phyloP scores from a whole-genome alignment of 53 echinoderm and acorn worm genomes.

The Zoroaster sp. region DNA sequence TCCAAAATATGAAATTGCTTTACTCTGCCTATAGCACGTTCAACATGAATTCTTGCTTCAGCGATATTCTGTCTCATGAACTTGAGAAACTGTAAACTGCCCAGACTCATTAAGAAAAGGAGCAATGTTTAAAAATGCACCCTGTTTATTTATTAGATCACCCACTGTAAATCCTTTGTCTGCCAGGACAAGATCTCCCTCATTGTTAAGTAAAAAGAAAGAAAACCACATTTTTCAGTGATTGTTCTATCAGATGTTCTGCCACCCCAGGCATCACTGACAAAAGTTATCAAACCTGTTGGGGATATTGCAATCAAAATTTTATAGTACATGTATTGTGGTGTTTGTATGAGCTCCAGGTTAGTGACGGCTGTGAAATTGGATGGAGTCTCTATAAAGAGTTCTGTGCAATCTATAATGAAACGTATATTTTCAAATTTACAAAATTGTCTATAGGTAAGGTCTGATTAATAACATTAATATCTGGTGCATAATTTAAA shows the following conservation, averaged over 20 bases:
- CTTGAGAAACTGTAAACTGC: constrained; percentile 44
- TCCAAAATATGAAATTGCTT: constrained; percentile 44
- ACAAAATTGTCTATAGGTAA: background rate
- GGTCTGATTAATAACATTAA: background rate
- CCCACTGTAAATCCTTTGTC: constrained; percentile 53
- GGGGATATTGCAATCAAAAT: constrained; percentile 51
- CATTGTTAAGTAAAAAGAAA: constrained; percentile 18
- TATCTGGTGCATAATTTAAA: background rate
- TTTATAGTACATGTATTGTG: constrained; percentile 41
- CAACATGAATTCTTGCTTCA: constrained; percentile 43
- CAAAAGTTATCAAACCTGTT: constrained; percentile 37
- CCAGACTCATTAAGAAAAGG: constrained; percentile 10
- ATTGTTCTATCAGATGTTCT: constrained; percentile 34
- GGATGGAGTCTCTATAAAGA: constrained; percentile 43
- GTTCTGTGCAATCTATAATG: constrained; percentile 24
- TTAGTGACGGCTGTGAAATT: constrained; percentile 7
- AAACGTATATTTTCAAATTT: background rate
- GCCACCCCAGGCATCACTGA: constrained; percentile 47
- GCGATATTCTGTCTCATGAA: constrained; percentile 43
- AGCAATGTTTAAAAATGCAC: constrained; percentile 37
- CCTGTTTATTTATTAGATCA: constrained; percentile 12
- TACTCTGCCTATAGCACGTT: constrained; percentile 24
- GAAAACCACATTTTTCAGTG: constrained; percentile 32
- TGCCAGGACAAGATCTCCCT: constrained; percentile 40
- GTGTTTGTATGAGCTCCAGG: background rate